Conservation (phyloP, 1,140 invertebrate species). For the Liolophura sinensis region DNA sequence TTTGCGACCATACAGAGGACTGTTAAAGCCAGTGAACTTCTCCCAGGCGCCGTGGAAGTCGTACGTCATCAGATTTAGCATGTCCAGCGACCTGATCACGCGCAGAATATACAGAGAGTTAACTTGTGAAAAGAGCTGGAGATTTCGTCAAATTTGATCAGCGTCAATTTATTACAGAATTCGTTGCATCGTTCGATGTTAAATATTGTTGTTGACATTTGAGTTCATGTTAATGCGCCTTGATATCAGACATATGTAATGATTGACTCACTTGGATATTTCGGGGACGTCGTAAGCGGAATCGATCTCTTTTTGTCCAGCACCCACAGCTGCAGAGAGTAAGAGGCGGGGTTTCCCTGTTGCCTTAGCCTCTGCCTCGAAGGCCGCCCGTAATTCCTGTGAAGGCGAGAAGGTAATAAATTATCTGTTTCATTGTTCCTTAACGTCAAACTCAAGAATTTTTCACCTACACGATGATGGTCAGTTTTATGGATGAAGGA, state of each 20-base stretch:
- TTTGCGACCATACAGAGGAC: constrained; percentile 37
- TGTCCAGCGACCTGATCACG: constrained; percentile 77
- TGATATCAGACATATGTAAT: too few species aligned
- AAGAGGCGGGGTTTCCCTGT: constrained; percentile 34
- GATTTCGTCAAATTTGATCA: not conserved
- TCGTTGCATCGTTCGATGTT: too few species aligned
- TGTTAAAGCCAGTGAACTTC: constrained; percentile 71
- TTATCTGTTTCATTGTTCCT: too few species aligned
- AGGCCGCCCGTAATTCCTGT: constrained; percentile 28
- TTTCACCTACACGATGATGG: too few species aligned
- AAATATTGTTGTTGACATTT: too few species aligned
- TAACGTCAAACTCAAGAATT: too few species aligned
- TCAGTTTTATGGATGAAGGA: too few species aligned
- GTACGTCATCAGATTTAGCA: constrained; percentile 88
- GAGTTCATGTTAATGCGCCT: too few species aligned
- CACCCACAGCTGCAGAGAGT: constrained; percentile 55
- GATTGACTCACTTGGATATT: constrained; percentile 41
- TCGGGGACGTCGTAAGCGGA: constrained; percentile 56
- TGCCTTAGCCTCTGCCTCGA: constrained; percentile 22
- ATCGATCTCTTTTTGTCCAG: constrained; percentile 55
- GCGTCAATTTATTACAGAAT: too few species aligned
- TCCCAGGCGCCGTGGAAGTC: constrained; percentile 96
- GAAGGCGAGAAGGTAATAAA: not conserved
- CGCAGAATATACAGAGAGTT: not conserved
- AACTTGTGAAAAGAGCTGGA: not conserved